Percentiles rank a stretch among this genome's conserved stretches.
These are phyloP conservation scores for Hoplias malabaricus DNA, from an alignment of 2,113 vertebrate genomes.

Conservation along the genomic window DNA sequence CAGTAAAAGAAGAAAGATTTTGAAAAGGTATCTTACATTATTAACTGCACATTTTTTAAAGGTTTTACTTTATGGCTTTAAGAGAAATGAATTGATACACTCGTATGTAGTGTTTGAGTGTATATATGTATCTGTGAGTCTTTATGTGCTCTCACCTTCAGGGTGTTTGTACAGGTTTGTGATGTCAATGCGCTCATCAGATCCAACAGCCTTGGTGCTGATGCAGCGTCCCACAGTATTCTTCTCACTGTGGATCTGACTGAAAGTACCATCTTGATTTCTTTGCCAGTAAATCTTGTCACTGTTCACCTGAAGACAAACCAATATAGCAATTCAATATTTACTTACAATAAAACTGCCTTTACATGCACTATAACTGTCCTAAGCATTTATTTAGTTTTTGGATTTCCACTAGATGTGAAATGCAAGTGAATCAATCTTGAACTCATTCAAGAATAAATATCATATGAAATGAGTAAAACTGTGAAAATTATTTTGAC, in stretches of 20 bases:
- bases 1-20: too few relatives aligned
- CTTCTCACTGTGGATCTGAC: conserved; percentile 78
- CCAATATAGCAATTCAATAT: background rate
- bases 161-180: conserved; percentile 81
- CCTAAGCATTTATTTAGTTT: too few relatives aligned
- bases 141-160: conserved; percentile 62
- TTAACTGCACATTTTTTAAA: too few relatives aligned
- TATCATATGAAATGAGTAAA: too few relatives aligned
- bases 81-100: background rate
- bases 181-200: conserved; percentile 74
- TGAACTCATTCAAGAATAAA: too few relatives aligned
- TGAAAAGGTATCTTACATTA: too few relatives aligned
- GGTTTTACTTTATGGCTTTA: too few relatives aligned
- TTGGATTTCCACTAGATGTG: too few relatives aligned
- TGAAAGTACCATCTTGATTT: conserved; percentile 76
- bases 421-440: too few relatives aligned
- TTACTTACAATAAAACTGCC: background rate
- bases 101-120: background rate
- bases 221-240: conserved; percentile 78
- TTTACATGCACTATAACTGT: background rate
- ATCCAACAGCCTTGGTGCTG: conserved; percentile 84
- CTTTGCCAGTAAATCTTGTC: conserved; percentile 88
- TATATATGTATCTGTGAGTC: too few relatives aligned
- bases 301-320: conserved; percentile 81
- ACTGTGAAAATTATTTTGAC: too few relatives aligned